A percentile compares a stretch with the other conserved stretches of the same genome.
Evolutionary conservation across 2,888 invertebrate genomes (phyloP).

Genomic region (Hydraecia micacea): DNA sequence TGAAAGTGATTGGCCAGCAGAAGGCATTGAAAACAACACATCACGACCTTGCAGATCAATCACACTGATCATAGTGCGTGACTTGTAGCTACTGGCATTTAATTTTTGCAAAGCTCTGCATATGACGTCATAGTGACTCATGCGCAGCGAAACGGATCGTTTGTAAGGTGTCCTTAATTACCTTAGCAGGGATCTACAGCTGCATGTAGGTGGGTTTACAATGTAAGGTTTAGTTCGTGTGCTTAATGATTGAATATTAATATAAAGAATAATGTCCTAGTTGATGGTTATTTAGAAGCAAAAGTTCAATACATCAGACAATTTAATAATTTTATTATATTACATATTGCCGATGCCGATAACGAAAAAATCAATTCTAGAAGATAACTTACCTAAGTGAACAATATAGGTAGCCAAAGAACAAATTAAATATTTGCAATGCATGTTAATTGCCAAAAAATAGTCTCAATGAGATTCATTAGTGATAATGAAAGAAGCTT

Average conservation of each 20-base stretch:
- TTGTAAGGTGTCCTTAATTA: slow-evolving; percentile 54
- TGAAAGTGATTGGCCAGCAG: slow-evolving; percentile 60
- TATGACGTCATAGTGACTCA: slow-evolving; percentile 57
- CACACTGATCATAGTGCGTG: slow-evolving; percentile 57
- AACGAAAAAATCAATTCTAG: too few species aligned
- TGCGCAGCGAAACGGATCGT: slow-evolving; percentile 40
- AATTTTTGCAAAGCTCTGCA: slow-evolving; percentile 53
- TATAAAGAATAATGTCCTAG: background rate
- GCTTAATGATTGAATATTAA: background rate
- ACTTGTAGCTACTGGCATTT: slow-evolving; percentile 59
- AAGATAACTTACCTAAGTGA: background rate
- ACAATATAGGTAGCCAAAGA: background rate
- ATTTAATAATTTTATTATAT: background rate
- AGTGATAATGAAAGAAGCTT: slow-evolving; percentile 9
- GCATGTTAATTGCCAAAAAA: background rate
- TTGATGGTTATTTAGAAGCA: background rate
- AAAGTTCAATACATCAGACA: background rate
- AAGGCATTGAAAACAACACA: slow-evolving; percentile 61
- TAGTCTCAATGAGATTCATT: slow-evolving; percentile 15
- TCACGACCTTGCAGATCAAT: slow-evolving; percentile 65
- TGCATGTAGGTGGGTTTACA: background rate
- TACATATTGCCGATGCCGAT: background rate
- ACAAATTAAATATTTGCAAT: background rate
- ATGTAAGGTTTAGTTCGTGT: background rate
- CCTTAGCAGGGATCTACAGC: slow-evolving; percentile 19